A percentile compares a stretch with the other conserved stretches of the same genome.
phyloP scores from a whole-genome alignment of 2,113 vertebrate genomes.

The Motacilla alba region DNA sequence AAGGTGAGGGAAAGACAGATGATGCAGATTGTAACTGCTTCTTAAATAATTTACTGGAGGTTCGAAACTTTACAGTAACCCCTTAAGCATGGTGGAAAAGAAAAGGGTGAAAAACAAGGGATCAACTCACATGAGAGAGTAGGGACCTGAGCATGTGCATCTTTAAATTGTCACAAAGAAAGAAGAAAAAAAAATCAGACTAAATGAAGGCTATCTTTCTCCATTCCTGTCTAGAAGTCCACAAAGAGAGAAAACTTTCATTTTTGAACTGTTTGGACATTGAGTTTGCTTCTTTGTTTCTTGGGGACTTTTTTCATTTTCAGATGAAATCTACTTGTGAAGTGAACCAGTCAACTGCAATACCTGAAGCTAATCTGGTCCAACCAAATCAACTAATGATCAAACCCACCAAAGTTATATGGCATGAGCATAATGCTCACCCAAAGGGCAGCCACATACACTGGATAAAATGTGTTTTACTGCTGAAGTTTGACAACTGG shows the following conservation, averaged over 20 bases:
- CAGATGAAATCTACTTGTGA: neutral
- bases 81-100: neutral
- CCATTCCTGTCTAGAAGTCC: neutral
- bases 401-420: neutral
- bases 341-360: neutral
- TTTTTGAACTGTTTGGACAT: fast-evolving
- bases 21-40: neutral
- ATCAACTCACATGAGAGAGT: fast-evolving
- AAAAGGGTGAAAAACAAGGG: neutral
- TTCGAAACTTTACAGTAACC: neutral
- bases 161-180: neutral
- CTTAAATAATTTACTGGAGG: neutral
- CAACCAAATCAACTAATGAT: neutral
- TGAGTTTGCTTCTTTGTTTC: neutral
- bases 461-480: neutral
- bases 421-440: neutral
- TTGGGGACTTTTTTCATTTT: neutral
- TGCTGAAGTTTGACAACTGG: neutral
- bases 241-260: neutral
- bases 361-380: neutral
- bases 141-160: neutral
- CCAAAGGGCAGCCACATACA: neutral
- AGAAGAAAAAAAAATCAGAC: neutral
- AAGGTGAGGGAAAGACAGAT: fast-evolving
- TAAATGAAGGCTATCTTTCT: neutral